Evolutionary conservation across 1,140 invertebrate genomes (phyloP).

Genomic region (Geopemphigus sp.): DNA sequence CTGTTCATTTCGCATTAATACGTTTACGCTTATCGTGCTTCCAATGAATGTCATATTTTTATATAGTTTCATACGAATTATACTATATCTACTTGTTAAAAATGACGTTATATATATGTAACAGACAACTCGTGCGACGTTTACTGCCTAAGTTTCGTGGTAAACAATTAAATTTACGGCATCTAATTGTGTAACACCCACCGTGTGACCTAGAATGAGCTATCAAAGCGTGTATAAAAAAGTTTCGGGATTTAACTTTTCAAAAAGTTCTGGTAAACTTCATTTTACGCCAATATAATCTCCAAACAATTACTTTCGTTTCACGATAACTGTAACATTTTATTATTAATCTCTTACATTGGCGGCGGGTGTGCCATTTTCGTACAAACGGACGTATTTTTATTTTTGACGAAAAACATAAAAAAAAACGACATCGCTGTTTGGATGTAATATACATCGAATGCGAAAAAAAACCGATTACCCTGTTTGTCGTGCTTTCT

Average conservation of each 20-base stretch:
- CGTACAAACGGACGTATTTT: background rate
- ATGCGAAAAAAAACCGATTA: background rate
- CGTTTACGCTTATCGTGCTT: too few relatives aligned
- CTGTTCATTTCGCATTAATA: too few relatives aligned
- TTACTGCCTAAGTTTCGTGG: background rate
- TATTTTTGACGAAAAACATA: background rate
- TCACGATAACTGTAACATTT: slow-evolving; percentile 15
- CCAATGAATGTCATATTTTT: background rate
- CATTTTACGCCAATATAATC: slow-evolving; percentile 34
- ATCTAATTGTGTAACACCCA: slow-evolving; percentile 21
- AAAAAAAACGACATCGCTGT: background rate
- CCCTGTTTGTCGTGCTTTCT: too few relatives aligned
- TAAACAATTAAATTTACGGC: slow-evolving; percentile 30
- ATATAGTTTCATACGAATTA: background rate
- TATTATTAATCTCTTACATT: slow-evolving; percentile 7
- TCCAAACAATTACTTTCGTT: slow-evolving; percentile 15
- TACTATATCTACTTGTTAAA: background rate
- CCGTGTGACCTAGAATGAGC: slow-evolving; percentile 23
- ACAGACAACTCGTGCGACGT: background rate
- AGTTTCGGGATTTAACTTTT: slow-evolving; percentile 30
- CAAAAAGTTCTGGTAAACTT: slow-evolving; percentile 15
- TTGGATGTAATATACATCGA: background rate
- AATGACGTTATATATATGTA: background rate
- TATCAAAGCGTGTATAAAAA: slow-evolving; percentile 13
- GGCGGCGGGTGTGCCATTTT: background rate